Evolutionary conservation across 2,113 vertebrate species (phyloP).

Genomic region (Ifrita kowaldi): DNA sequence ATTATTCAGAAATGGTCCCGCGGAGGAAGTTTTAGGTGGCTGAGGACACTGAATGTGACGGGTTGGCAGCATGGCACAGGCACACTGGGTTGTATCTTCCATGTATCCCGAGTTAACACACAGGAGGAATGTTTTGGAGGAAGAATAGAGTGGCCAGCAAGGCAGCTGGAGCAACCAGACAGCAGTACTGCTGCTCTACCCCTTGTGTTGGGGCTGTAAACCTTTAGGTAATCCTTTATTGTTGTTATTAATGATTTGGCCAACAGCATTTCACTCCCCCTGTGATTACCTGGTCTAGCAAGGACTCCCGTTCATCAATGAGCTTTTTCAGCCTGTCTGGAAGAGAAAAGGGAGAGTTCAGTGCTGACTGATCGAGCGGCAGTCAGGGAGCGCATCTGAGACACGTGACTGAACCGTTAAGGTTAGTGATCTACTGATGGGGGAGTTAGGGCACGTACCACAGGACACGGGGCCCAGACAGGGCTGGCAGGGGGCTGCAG

Average conservation of each 20-base stretch:
- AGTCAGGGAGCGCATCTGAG: background rate
- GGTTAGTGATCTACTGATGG: slow-evolving; percentile 63
- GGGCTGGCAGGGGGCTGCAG: slow-evolving; percentile 69
- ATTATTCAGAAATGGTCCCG: background rate
- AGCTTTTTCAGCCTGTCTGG: slow-evolving; percentile 91
- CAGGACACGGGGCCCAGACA: slow-evolving; percentile 60
- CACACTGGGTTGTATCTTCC: background rate
- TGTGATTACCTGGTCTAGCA: slow-evolving; percentile 88
- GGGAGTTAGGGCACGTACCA: slow-evolving; percentile 82
- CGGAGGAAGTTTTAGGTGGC: background rate
- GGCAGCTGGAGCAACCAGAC: background rate
- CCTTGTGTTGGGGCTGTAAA: rapidly evolving
- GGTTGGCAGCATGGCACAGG: background rate
- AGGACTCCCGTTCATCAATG: slow-evolving; percentile 87
- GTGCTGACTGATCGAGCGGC: rapidly evolving
- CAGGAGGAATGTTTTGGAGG: background rate
- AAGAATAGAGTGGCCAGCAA: background rate
- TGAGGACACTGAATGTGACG: background rate
- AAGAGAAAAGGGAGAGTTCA: slow-evolving; percentile 60
- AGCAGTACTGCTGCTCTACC: background rate
- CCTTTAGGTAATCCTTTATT: background rate
- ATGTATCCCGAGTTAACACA: background rate
- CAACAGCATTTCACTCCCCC: background rate
- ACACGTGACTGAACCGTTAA: background rate
- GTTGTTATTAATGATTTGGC: background rate